Base-by-base conservation (phyloP, 2,888 invertebrate species). In the Megaustenia siamemsis region DNA sequence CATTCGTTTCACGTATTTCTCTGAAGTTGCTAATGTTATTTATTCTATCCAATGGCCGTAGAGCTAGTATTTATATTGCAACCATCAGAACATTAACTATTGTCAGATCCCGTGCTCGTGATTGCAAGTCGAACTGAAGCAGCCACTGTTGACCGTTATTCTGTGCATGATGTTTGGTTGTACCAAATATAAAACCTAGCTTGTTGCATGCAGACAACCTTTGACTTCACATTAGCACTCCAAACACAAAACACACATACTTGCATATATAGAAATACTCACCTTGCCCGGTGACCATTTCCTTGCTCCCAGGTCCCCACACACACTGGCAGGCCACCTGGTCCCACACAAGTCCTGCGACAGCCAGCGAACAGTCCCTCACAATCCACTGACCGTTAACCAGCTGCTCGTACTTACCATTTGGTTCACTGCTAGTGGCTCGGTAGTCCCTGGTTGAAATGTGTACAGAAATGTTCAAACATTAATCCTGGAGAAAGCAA, bases 361-460 rank as follows among this genome's bases (percentile, higher is more conserved):
- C 88, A 1, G 85, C 88, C 69, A 86, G 82, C 63, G 88, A 88
- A 49, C 89, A 89, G 81, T 88, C 88, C n/a, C 88, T 63, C n/a
- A 78, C 73, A 43, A 88, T 73, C 89, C 89, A 89, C 38, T 82
- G 80, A 2, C 87, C 86, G 83, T 88, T 89, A n/a, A 89, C 88
- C 21, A 85, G 56, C 78, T 88, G 88, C 66, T 89, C 84, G 80
- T 88, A 89, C 73, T 87, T 86, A 40, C 87, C 86, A 18, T 73
- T 68, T 8, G 78, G 76, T 10, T 49, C 78, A 10, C 35, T 56
- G 32, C 56, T 45, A 21, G 71, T 68, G 0, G 71, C 71, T 35
- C 83, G 18, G n/a, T 78, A 76, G 24, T 82, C 82, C 40, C 82
- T 82, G 80, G 6, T 2, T 12, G n/a, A n/a, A n/a, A n/a, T n/a